These are phyloP conservation scores for Heteractis magnifica DNA, from an alignment of 92 coral and sea anemone genomes.

Conservation along the genomic window DNA sequence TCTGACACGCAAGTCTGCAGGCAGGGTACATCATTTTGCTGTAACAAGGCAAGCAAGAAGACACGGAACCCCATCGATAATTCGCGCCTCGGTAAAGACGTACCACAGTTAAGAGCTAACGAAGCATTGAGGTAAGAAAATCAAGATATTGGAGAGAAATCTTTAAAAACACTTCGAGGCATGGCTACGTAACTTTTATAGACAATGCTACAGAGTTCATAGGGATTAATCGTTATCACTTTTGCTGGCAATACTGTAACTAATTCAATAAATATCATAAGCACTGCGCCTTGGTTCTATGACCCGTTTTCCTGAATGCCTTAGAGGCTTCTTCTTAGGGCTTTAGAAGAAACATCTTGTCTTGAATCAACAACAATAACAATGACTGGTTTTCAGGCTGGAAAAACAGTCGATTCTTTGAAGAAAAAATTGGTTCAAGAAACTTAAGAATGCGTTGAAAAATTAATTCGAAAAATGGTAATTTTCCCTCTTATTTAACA, in stretches of 20 bases:
- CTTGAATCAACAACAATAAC: not conserved
- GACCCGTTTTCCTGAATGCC: not conserved
- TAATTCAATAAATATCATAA: conserved; percentile 4
- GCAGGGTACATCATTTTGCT: not conserved
- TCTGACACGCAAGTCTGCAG: not conserved
- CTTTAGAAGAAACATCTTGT: not conserved
- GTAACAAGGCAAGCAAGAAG: not conserved
- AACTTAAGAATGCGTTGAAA: too few relatives aligned
- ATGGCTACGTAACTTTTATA: not conserved
- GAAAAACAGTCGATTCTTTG: too few relatives aligned
- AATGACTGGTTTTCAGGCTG: too few relatives aligned
- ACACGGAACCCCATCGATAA: not conserved
- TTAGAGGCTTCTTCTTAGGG: not conserved
- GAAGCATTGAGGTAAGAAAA: not conserved
- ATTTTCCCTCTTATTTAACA: too few relatives aligned
- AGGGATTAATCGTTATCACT: not conserved
- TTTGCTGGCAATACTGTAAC: not conserved
- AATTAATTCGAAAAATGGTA: too few relatives aligned
- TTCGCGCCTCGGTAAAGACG: not conserved
- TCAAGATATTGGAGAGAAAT: not conserved
- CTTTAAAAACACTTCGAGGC: not conserved
- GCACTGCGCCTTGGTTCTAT: conserved; percentile 8
- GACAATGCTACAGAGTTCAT: conserved; percentile 5
- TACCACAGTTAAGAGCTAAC: not conserved
- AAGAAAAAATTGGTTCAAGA: too few relatives aligned